Percentiles rank a stretch among this genome's conserved stretches.
Evolutionary conservation across 2,888 invertebrate genomes (phyloP).

Genomic region (Mythimna albipuncta): DNA sequence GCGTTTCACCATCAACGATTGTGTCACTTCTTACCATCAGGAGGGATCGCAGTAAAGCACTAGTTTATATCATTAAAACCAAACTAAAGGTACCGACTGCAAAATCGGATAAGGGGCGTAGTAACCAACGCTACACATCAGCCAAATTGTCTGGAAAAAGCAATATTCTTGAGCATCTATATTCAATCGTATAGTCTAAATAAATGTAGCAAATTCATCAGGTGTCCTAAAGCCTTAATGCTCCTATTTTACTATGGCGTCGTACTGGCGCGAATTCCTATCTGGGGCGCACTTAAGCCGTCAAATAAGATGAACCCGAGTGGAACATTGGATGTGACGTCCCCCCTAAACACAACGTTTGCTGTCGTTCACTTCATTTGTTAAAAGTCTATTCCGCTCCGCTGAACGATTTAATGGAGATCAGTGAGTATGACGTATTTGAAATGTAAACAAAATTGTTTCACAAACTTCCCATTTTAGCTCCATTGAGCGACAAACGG

Average conservation of each 20-base stretch:
- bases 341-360: conserved; percentile 68
- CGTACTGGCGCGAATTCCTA: conserved; percentile 74
- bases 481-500: conserved; percentile 55
- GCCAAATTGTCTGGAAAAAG: conserved; percentile 31
- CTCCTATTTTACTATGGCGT: conserved; percentile 59
- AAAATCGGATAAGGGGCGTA: background rate
- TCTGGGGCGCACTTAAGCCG: conserved; percentile 80
- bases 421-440: conserved; percentile 68
- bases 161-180: conserved; percentile 30
- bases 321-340: conserved; percentile 80
- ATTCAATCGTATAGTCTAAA: conserved; percentile 38
- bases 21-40: too few species aligned
- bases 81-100: background rate
- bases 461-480: conserved; percentile 52
- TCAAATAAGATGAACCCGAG: conserved; percentile 80
- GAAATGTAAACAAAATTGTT: conserved; percentile 66
- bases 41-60: too few species aligned
- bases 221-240: conserved; percentile 53
- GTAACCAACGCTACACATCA: background rate
- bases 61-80: too few species aligned
- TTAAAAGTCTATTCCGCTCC: conserved; percentile 72
- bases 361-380: conserved; percentile 75
- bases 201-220: conserved; percentile 64
- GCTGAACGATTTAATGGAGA: conserved; percentile 67
- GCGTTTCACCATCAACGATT: too few species aligned